These are phyloP conservation scores for Cheirogaleus major DNA, from an alignment of 2,797 vertebrate genomes.

Conservation along the genomic window DNA sequence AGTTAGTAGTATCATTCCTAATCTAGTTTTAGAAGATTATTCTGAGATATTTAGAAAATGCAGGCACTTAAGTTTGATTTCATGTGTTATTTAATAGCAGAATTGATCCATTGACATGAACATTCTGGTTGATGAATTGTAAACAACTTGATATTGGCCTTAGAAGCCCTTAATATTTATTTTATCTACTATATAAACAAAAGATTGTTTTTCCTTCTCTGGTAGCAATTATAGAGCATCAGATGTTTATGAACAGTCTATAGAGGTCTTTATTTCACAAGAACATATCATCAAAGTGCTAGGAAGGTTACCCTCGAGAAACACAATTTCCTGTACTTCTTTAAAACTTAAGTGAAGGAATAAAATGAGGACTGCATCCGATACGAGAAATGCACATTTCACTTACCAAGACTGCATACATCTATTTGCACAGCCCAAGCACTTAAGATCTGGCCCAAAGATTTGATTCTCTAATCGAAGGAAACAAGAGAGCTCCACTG, in stretches of 20 bases:
- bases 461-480: slow-evolving; percentile 70
- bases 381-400: slow-evolving; percentile 43
- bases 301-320: slow-evolving; percentile 29
- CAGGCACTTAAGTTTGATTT: neutral
- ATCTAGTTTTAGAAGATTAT: slow-evolving; percentile 49
- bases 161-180: slow-evolving; percentile 64
- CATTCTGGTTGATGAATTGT: slow-evolving; percentile 30
- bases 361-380: neutral
- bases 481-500: slow-evolving; percentile 62
- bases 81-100: slow-evolving; percentile 32
- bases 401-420: slow-evolving; percentile 43
- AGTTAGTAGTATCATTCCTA: slow-evolving; percentile 2
- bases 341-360: slow-evolving; percentile 16
- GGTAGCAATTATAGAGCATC: slow-evolving; percentile 64
- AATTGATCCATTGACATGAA: slow-evolving; percentile 56
- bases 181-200: slow-evolving; percentile 73
- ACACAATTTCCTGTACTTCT: slow-evolving; percentile 46
- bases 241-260: slow-evolving; percentile 58
- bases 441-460: slow-evolving; percentile 65
- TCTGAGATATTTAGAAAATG: slow-evolving; percentile 50
- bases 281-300: slow-evolving; percentile 31
- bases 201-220: slow-evolving; percentile 59
- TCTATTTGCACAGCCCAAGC: slow-evolving; percentile 59
- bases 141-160: slow-evolving; percentile 60
- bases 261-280: slow-evolving; percentile 70